Conservation (phyloP, 2,888 invertebrate genomes). For the Philereme transversata region DNA sequence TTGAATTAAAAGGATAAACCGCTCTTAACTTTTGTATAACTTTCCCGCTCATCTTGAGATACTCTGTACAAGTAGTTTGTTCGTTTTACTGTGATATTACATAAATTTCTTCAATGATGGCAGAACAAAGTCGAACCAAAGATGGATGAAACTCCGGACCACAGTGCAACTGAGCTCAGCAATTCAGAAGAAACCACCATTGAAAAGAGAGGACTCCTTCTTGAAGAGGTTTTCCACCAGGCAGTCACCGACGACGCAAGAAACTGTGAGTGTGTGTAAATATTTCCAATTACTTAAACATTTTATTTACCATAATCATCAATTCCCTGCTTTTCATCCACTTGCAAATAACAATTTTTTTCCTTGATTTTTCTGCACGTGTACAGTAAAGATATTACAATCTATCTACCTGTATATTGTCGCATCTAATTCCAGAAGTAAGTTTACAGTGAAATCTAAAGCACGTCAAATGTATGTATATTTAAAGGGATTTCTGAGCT, state of each 20-base stretch:
- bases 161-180: conserved; percentile 96
- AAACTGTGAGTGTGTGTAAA: conserved; percentile 82
- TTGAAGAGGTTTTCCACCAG: conserved; percentile 96
- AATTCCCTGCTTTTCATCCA: not conserved
- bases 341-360: too few relatives aligned
- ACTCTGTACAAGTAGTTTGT: conserved; percentile 61
- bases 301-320: not conserved
- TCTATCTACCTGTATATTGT: too few relatives aligned
- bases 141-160: conserved; percentile 98
- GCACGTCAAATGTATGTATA: too few relatives aligned
- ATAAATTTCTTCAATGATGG: conserved; percentile 47
- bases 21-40: conserved; percentile 39
- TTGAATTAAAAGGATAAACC: conserved; percentile 20
- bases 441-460: too few relatives aligned
- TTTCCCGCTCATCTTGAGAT: conserved; percentile 39
- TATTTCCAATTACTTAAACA: conserved; percentile 18
- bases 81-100: conserved; percentile 48
- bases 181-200: conserved; percentile 93
- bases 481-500: not conserved
- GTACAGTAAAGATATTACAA: too few relatives aligned
- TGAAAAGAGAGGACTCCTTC: conserved; percentile 96
- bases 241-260: conserved; percentile 94
- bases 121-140: conserved; percentile 96
- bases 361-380: too few relatives aligned
- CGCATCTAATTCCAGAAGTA: too few relatives aligned